phyloP scores from a whole-genome alignment of 2,797 vertebrate genomes.

The Girardinus metallicus region DNA sequence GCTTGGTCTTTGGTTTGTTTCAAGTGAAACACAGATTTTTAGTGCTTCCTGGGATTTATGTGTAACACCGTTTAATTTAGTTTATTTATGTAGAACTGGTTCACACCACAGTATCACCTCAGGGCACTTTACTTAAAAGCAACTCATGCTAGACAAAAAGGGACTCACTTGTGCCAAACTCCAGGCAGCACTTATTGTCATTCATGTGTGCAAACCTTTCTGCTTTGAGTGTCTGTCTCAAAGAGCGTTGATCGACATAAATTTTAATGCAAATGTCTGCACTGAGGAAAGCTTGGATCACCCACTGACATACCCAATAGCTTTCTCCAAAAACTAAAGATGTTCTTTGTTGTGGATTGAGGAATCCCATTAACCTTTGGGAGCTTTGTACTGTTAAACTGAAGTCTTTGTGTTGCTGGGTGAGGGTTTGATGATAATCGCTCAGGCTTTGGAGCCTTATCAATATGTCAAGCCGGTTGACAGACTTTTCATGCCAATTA shows the following conservation, averaged over 20 bases:
- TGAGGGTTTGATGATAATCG: constrained; percentile 35
- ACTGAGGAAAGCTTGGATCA: not conserved
- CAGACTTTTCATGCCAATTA: constrained; percentile 51
- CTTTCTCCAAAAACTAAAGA: constrained; percentile 11
- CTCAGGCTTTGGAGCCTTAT: constrained; percentile 39
- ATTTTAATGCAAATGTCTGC: constrained; percentile 18
- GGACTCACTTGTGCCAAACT: constrained; percentile 1
- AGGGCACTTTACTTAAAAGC: not conserved
- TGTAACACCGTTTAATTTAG: not conserved
- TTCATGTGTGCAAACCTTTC: not conserved
- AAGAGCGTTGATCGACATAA: constrained; percentile 26
- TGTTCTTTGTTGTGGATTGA: constrained; percentile 19
- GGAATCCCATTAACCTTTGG: constrained; percentile 66
- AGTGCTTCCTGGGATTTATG: not conserved
- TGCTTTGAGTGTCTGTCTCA: not conserved
- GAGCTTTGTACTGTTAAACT: constrained; percentile 45
- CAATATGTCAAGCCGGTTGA: constrained; percentile 41
- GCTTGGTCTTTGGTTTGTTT: not conserved
- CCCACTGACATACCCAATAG: not conserved
- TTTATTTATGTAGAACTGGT: not conserved
- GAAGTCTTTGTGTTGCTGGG: constrained; percentile 12
- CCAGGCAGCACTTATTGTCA: not conserved
- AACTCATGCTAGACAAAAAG: not conserved
- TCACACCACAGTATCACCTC: not conserved
- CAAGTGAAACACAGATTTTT: not conserved